Percentiles rank a stretch among this genome's conserved stretches.
phyloP scores from a whole-genome alignment of 2,888 invertebrate genomes.

The Troides oblongomaculatus region DNA sequence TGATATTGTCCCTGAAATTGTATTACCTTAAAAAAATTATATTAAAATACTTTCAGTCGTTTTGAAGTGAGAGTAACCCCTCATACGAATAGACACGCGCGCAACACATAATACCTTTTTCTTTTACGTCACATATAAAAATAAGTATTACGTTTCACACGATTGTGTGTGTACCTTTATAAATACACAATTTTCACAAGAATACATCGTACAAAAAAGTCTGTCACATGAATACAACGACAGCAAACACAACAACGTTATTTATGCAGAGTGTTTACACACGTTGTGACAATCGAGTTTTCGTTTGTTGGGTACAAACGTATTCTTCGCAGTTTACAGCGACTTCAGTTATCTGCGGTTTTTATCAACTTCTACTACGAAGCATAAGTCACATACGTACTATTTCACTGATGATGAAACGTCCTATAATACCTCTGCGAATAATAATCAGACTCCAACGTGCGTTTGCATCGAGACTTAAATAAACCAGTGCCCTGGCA shows the following conservation, averaged over 20 bases:
- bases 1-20: too few relatives aligned
- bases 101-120: too few relatives aligned
- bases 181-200: constrained; percentile 12
- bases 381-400: too few relatives aligned
- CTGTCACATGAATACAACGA: constrained; percentile 4
- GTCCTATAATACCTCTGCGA: too few relatives aligned
- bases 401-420: too few relatives aligned
- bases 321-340: constrained; percentile 11
- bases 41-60: too few relatives aligned
- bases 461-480: too few relatives aligned
- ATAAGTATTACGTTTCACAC: background rate
- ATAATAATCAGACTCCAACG: too few relatives aligned
- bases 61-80: too few relatives aligned
- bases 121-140: background rate
- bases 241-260: constrained; percentile 6
- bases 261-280: constrained; percentile 19
- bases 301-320: constrained; percentile 2
- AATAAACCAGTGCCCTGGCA: too few relatives aligned
- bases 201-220: constrained; percentile 8
- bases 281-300: constrained; percentile 15
- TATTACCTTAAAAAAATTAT: too few relatives aligned
- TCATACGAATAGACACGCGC: background rate
- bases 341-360: background rate
- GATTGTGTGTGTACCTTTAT: constrained; percentile 7
- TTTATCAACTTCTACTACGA: too few relatives aligned